These are phyloP conservation scores for Rhabditophanes sp. DNA, from an alignment of 2,888 invertebrate genomes.

Conservation along the genomic window DNA sequence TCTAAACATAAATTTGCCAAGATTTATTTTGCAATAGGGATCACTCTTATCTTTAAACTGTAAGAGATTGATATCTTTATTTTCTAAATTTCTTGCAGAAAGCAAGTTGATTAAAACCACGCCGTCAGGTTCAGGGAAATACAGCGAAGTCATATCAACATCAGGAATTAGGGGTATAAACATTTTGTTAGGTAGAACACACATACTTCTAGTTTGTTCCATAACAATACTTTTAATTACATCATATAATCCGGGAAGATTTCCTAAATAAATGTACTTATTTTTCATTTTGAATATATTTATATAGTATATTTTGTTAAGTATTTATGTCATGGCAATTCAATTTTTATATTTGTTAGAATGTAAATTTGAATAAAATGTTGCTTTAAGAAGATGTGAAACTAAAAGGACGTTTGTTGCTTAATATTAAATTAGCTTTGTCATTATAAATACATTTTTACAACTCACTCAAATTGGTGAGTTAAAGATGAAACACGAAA, in stretches of 20 bases:
- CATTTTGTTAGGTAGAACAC: constrained; percentile 89
- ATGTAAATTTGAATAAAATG: too few relatives aligned
- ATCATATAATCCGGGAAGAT: constrained; percentile 73
- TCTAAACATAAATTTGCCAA: constrained; percentile 51
- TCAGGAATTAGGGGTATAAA: constrained; percentile 71
- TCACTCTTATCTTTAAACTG: constrained; percentile 83
- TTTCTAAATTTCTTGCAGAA: constrained; percentile 84
- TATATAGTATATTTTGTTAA: too few relatives aligned
- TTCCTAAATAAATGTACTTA: too few relatives aligned
- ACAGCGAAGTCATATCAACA: constrained; percentile 63
- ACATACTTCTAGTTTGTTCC: constrained; percentile 74
- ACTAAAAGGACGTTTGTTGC: too few relatives aligned
- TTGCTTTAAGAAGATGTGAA: too few relatives aligned
- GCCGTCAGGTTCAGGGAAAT: constrained; percentile 87
- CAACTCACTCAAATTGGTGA: too few relatives aligned
- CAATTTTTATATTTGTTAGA: too few relatives aligned
- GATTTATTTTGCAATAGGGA: constrained; percentile 61
- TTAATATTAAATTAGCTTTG: too few relatives aligned
- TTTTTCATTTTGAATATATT: too few relatives aligned
- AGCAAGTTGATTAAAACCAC: constrained; percentile 80
- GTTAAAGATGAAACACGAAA: too few relatives aligned
- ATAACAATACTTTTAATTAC: constrained; percentile 50
- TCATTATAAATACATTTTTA: too few relatives aligned
- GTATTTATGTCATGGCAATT: too few relatives aligned
- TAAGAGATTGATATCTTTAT: constrained; percentile 79